Evolutionary conservation across 2,113 vertebrate species (phyloP).

Genomic region (Mugil cephalus): DNA sequence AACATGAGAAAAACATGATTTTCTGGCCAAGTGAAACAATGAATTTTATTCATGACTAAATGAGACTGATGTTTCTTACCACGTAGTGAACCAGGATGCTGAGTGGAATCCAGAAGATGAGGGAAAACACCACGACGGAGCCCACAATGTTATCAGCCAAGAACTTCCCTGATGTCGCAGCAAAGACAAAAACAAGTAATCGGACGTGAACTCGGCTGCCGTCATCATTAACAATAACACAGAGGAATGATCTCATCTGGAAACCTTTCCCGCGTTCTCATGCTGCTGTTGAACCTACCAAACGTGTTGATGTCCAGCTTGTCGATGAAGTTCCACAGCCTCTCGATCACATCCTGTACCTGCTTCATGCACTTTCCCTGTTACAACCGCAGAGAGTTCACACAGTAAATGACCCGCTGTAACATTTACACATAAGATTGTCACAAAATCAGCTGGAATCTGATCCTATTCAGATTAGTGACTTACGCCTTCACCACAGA

Average conservation of each 20-base stretch:
- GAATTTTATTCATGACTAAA: not conserved
- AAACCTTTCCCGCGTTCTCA: no score
- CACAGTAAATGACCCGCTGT: not conserved
- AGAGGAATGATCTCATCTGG: no score
- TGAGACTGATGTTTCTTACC: conserved; percentile 86
- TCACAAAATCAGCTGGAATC: not conserved
- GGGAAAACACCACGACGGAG: conserved; percentile 97
- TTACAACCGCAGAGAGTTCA: not conserved
- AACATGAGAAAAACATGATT: not conserved
- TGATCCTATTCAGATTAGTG: not conserved
- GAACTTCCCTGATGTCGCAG: conserved; percentile 90
- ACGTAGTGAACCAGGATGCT: conserved; percentile 98
- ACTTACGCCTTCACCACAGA: conserved; percentile 92
- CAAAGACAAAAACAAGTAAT: not conserved
- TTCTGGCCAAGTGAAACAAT: no score
- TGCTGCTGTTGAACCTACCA: no score
- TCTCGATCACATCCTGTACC: conserved; percentile 97
- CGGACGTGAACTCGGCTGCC: not conserved
- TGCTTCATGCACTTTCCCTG: conserved; percentile 98
- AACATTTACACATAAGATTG: not conserved
- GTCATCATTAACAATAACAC: no score
- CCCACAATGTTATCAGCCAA: conserved; percentile 98
- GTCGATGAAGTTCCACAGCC: conserved; percentile 99
- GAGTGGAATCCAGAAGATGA: conserved; percentile 97
- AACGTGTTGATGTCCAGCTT: conserved; percentile 98